A percentile compares a stretch with the other conserved stretches of the same genome.
These are phyloP conservation scores for Sylvia borin DNA, from an alignment of 2,797 vertebrate species.

Conservation along the genomic window DNA sequence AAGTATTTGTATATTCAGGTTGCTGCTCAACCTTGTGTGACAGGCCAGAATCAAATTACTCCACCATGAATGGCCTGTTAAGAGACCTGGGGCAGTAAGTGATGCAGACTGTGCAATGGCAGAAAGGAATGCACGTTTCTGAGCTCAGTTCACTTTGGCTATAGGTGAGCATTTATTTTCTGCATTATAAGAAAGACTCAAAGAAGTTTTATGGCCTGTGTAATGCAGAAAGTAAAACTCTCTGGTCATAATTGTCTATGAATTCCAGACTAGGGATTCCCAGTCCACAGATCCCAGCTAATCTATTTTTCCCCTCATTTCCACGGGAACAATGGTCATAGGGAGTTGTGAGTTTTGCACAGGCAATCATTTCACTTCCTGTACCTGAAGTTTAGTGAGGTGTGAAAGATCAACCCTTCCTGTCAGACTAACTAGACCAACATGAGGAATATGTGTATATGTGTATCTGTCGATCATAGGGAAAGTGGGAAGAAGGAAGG, in stretches of 20 bases:
- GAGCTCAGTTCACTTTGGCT: neutral
- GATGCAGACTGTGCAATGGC: neutral
- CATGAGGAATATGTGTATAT: neutral
- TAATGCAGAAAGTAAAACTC: constrained; percentile 18
- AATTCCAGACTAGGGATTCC: constrained; percentile 17
- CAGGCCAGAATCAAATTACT: constrained; percentile 23
- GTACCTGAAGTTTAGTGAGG: neutral
- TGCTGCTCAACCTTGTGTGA: constrained; percentile 21
- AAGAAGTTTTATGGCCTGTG: constrained; percentile 32
- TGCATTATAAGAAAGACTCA: neutral
- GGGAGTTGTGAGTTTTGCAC: neutral
- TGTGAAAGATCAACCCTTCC: neutral
- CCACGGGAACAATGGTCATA: neutral
- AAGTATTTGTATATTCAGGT: constrained; percentile 30
- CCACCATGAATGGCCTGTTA: neutral
- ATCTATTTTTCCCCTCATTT: neutral
- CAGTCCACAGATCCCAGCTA: neutral
- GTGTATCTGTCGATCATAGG: neutral
- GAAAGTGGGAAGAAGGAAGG: neutral
- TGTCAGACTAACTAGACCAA: neutral
- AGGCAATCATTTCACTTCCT: neutral
- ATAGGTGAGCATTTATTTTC: neutral
- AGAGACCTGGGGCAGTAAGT: neutral
- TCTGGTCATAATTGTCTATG: neutral
- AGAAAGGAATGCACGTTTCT: neutral